Base-by-base conservation (phyloP, 2,797 vertebrate species). In the Chromis chromis region DNA sequence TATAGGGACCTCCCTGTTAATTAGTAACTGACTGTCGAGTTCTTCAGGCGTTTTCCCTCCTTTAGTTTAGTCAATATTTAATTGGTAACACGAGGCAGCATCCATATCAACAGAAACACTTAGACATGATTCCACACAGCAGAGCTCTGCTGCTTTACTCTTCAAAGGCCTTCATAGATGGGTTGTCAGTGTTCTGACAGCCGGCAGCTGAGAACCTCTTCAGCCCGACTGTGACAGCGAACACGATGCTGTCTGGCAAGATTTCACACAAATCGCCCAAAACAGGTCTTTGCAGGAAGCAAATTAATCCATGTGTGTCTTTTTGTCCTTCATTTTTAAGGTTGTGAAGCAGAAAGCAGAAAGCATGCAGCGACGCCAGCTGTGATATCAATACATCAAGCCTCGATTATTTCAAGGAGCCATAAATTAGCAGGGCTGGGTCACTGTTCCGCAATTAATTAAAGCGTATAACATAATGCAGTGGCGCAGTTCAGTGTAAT, bases 151-250 rank as follows among this genome's bases (percentile, higher is more conserved):
- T 17, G 83, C 85, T 89, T 91, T 82, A 85, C 84, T 91, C 91
- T 89, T 93, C 91, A 93, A 89, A 93, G 82, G 62, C 76, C 79
- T 79, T 80, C 63, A 64, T 42, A 75, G 86, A 87, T 86, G 60
- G 84, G 61, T 85, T 89, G 87, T 83, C 86, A 79, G 55, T 76
- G 28, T 22, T 65, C 71, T 71, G 85, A 87, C 91, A 92, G 90
- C 83, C 78, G 50, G 87, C 87, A 87, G 89, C 88, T 85, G 86
- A 92, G 89, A 92, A 55, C 61, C 80, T 79, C 89, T 88, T 86
- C 82, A 81, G 55, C 74, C 57, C 1, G 1, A 62, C 68, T 83
- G 62, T 75, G 75, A 75, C 66, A 27, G 63, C 53, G 21, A 46
- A 52, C 24, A 53, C 3, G n/a, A 70, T 14, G 14, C 36, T 1